These are phyloP conservation scores for Protula sp. DNA, from an alignment of 2,888 invertebrate species.

Conservation along the genomic window DNA sequence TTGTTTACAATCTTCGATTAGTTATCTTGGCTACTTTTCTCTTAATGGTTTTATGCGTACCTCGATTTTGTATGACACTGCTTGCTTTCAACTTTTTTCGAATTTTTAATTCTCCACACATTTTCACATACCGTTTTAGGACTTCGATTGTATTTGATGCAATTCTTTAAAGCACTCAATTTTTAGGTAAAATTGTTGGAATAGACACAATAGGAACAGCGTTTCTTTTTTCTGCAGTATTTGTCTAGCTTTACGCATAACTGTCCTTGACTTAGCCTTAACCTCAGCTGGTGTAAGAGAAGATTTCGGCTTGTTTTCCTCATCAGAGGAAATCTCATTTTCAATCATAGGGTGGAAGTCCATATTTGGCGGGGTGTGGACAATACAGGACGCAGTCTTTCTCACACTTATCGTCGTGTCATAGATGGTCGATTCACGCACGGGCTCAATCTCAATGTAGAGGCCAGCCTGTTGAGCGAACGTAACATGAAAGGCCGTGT, in stretches of 20 bases:
- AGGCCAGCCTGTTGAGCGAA: slow-evolving; percentile 92
- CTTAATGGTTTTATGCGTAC: too few species aligned
- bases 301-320: slow-evolving; percentile 29
- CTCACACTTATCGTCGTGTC: slow-evolving; percentile 59
- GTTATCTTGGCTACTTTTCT: too few species aligned
- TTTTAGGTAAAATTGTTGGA: slow-evolving; percentile 69
- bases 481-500: slow-evolving; percentile 97
- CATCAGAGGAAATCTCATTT: slow-evolving; percentile 31
- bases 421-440: slow-evolving; percentile 47
- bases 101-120: too few species aligned
- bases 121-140: too few species aligned
- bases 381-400: slow-evolving; percentile 93
- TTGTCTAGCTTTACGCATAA: slow-evolving; percentile 82
- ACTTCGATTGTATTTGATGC: too few species aligned
- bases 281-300: slow-evolving; percentile 41
- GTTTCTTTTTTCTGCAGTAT: slow-evolving; percentile 83
- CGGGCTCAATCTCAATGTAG: slow-evolving; percentile 79
- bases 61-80: too few species aligned
- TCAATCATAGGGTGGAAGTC: slow-evolving; percentile 37
- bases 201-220: slow-evolving; percentile 87
- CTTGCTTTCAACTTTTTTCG: too few species aligned
- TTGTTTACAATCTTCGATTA: too few species aligned
- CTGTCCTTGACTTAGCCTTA: slow-evolving; percentile 60
- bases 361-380: slow-evolving; percentile 73
- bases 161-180: too few species aligned